Conservation (phyloP, 2,113 vertebrate genomes). For the Australoheros scitulus region DNA sequence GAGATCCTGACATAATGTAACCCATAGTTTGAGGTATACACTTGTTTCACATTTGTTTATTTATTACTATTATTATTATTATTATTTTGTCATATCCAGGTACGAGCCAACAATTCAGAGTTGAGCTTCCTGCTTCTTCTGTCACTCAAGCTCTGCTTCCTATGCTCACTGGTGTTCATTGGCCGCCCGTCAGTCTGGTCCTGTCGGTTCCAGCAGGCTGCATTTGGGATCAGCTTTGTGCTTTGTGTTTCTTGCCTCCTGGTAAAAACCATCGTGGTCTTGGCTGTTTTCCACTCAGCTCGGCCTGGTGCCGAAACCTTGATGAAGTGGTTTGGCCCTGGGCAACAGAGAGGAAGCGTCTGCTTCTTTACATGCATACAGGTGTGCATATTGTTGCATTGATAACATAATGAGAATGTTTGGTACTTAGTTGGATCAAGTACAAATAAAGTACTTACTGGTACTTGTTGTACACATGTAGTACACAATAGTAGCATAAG, state of each 20-base stretch:
- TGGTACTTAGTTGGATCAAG: not conserved
- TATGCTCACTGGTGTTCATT: slow-evolving; percentile 78
- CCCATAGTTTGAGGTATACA: not conserved
- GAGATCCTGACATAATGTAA: not conserved
- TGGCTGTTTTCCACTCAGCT: slow-evolving; percentile 71
- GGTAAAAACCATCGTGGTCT: slow-evolving; percentile 78
- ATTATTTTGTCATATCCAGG: slow-evolving; percentile 9
- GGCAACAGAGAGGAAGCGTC: slow-evolving; percentile 73
- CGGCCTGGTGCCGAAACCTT: slow-evolving; percentile 57
- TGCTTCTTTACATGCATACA: slow-evolving; percentile 61
- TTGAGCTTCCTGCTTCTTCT: slow-evolving; percentile 45
- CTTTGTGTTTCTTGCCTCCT: slow-evolving; percentile 78
- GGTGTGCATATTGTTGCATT: not conserved
- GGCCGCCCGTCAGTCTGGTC: slow-evolving; percentile 68
- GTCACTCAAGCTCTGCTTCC: slow-evolving; percentile 77
- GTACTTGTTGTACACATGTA: not conserved
- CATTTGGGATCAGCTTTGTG: slow-evolving; percentile 79
- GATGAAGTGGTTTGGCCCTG: slow-evolving; percentile 75
- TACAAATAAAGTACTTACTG: not conserved
- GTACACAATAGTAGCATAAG: not conserved
- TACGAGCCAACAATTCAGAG: slow-evolving; percentile 78
- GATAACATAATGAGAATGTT: not conserved
- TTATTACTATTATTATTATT: no score
- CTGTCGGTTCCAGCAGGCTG: slow-evolving; percentile 76
- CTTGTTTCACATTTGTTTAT: not conserved